phyloP scores from a whole-genome alignment of 1,140 invertebrate genomes.

The Lepidurus apus region DNA sequence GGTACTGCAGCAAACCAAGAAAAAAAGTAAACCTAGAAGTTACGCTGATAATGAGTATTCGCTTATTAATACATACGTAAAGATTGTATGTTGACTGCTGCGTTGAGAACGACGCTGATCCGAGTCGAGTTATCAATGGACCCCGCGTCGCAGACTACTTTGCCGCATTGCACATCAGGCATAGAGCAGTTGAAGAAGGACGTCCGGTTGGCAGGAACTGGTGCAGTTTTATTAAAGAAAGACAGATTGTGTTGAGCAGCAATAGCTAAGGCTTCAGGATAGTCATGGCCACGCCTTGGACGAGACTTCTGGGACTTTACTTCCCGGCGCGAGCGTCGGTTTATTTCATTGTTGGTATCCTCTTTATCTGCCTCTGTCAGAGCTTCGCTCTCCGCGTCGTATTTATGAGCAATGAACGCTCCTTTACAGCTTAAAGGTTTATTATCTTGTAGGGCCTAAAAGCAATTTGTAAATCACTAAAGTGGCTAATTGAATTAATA shows the following conservation, averaged over 20 bases:
- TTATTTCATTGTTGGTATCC: background rate
- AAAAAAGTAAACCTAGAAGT: background rate
- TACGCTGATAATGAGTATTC: background rate
- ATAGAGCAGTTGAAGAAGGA: slow-evolving; percentile 23
- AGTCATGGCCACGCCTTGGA: background rate
- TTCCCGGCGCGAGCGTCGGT: background rate
- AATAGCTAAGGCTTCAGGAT: background rate
- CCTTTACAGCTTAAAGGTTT: slow-evolving; percentile 24
- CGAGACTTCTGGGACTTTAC: background rate
- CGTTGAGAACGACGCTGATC: slow-evolving; percentile 8
- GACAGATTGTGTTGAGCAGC: background rate
- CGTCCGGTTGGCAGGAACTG: slow-evolving; percentile 21
- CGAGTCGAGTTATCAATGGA: background rate
- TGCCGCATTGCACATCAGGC: slow-evolving; percentile 20
- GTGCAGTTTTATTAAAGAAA: background rate
- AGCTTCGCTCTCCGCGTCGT: background rate
- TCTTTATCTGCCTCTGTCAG: background rate
- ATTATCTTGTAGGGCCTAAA: background rate
- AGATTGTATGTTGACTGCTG: background rate
- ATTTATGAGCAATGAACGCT: background rate
- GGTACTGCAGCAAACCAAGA: background rate
- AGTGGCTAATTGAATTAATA: background rate
- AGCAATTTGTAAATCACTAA: no score
- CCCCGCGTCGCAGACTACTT: background rate
- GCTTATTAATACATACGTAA: background rate